Base-by-base conservation (phyloP, 2,797 vertebrate genomes). In the Gastrophryne carolinensis region DNA sequence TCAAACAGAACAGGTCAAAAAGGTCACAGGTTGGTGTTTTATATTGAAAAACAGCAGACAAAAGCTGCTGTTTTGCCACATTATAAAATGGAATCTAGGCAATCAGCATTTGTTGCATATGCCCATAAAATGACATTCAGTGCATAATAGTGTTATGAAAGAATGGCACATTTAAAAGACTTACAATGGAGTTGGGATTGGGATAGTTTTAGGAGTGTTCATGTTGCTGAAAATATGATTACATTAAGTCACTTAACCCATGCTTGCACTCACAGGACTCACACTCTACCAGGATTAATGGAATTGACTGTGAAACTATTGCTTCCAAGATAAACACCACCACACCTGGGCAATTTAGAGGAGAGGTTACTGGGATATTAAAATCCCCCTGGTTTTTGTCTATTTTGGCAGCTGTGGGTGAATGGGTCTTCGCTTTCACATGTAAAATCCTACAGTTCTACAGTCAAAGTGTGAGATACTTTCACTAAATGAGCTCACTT, bases 341-440 rank as follows among this genome's bases (percentile, higher is more conserved):
- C 80, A 80, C 81, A 82, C 82, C 84, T 83, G 83, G 81, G 79
- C 81, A 82, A 82, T 81, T 81, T 80, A 82, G 84, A 81, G 82
- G 79, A 79, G 81, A 81, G 83, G 81, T 79, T 80, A 68, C 79
- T 81, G 79, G 80, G 82, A 83, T 84, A 85, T 72, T 78, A 84
- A 85, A 83, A 81, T 84, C 82, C 66, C 68, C 72, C 78, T 83
- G 80, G 79, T 81, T 83, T 83, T 82, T 80, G 81, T 79, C 79
- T 79, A 80, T 82, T 82, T 83, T 82, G 85, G 84, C 84, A 86
- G 84, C 82, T 80, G 65, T 77, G 81, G 17, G 1, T 85, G 85
- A 86, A 81, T 83, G 81, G 83, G 75, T 80, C 80, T 85, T 80
- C 84, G 82, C 83, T 86, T 80, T 83, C 80, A 82, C 83, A 86